These are phyloP conservation scores for Seriola dumerili DNA, from an alignment of 2,113 vertebrate genomes.

Conservation along the genomic window DNA sequence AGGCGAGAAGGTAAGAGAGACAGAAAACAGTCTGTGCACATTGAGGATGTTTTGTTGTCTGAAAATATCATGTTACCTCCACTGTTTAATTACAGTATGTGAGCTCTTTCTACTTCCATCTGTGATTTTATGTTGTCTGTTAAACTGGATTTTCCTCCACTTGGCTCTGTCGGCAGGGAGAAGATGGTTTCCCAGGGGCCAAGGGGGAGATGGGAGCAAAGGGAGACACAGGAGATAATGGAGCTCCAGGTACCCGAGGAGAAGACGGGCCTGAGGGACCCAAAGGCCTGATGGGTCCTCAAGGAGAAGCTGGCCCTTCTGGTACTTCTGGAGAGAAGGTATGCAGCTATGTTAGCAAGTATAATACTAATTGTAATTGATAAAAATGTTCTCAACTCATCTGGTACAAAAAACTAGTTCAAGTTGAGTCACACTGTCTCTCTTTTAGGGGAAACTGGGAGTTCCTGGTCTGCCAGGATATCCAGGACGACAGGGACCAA, in stretches of 20 bases:
- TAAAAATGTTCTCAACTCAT: background rate
- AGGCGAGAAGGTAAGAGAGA: constrained; percentile 93
- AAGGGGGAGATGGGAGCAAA: constrained; percentile 98
- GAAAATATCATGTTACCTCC: background rate
- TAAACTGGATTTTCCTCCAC: background rate
- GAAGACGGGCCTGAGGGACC: constrained; percentile 96
- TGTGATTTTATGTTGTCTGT: constrained; percentile 10
- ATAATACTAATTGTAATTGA: background rate
- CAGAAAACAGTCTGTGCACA: background rate
- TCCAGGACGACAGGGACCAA: constrained; percentile 93
- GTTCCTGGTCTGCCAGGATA: constrained; percentile 96
- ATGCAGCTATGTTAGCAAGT: background rate
- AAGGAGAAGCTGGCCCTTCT: constrained; percentile 88
- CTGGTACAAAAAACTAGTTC: background rate
- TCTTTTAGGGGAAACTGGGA: constrained; percentile 92
- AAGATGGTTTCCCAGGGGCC: constrained; percentile 96
- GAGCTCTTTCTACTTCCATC: background rate
- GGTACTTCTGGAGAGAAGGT: constrained; percentile 95
- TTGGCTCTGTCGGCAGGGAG: constrained; percentile 85
- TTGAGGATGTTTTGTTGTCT: background rate
- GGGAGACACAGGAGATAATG: constrained; percentile 93
- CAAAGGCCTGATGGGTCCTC: constrained; percentile 92
- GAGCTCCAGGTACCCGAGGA: constrained; percentile 88
- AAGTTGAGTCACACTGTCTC: background rate
- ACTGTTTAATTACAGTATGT: background rate